Evolutionary conservation across 1,140 invertebrate genomes (phyloP).

Genomic region (Pygmarrhopalites habei): DNA sequence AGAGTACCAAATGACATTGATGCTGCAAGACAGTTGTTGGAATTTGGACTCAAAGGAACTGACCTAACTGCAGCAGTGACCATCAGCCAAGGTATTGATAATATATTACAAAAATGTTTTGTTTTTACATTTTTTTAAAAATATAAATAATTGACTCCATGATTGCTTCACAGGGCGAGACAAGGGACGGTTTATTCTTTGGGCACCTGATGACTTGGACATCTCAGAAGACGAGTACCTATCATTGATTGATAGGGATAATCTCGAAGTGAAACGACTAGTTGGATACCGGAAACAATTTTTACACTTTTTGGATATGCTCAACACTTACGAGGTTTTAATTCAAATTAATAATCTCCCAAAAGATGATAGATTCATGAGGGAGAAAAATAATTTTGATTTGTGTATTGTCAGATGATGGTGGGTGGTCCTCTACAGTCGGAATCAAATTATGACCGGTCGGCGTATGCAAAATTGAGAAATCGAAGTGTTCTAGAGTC

Average conservation of each 20-base stretch:
- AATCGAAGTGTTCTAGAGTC: conserved; percentile 51
- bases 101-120: background rate
- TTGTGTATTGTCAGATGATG: conserved; percentile 41
- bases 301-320: conserved; percentile 56
- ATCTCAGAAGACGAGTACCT: conserved; percentile 35
- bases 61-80: conserved; percentile 56
- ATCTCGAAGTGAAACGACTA: conserved; percentile 52
- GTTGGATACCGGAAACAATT: conserved; percentile 53
- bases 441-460: conserved; percentile 49
- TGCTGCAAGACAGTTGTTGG: conserved; percentile 61
- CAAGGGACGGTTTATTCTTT: conserved; percentile 41
- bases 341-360: background rate
- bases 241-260: conserved; percentile 41
- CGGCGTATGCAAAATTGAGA: conserved; percentile 56
- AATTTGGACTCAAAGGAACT: conserved; percentile 65
- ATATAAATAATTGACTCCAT: no score
- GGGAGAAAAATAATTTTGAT: background rate
- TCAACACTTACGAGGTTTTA: conserved; percentile 60
- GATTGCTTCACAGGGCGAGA: conserved; percentile 42
- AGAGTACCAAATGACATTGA: conserved; percentile 64
- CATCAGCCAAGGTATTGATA: conserved; percentile 42
- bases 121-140: no score
- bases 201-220: conserved; percentile 36
- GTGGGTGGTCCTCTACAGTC: conserved; percentile 46
- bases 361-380: background rate